Conservation (phyloP, 2,113 vertebrate species). For the Halichoeres trimaculatus region DNA sequence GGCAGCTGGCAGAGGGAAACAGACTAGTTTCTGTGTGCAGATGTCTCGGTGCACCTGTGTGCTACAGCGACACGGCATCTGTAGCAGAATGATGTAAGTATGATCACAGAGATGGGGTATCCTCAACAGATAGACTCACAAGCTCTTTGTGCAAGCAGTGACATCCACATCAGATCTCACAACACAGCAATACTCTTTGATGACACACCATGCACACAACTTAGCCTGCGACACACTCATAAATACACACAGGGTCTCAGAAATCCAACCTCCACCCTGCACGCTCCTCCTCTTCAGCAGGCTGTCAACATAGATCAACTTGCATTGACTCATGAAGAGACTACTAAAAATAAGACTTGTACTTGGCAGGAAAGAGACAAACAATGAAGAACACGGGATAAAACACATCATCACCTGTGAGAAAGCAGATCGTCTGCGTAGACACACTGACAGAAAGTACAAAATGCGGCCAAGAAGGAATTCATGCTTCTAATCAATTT, state of each 20-base stretch:
- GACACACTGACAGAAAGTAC: not conserved
- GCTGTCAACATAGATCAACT: conserved; percentile 61
- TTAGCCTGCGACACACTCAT: not conserved
- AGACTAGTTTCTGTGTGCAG: not conserved
- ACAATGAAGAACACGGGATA: conserved; percentile 20
- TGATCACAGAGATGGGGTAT: not conserved
- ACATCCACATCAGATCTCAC: conserved; percentile 24
- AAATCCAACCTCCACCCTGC: conserved; percentile 16
- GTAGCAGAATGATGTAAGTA: conserved; percentile 14
- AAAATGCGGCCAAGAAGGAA: not conserved
- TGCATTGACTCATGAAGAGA: conserved; percentile 54
- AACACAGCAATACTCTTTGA: conserved; percentile 25
- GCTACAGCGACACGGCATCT: conserved; percentile 3
- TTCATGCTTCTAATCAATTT: not conserved
- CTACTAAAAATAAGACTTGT: conserved; percentile 56
- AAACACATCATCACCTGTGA: not conserved
- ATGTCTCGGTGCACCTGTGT: not conserved
- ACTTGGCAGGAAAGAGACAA: conserved; percentile 28
- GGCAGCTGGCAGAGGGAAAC: not conserved
- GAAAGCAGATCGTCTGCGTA: not conserved
- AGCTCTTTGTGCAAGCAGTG: not conserved
- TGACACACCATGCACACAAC: conserved; percentile 20
- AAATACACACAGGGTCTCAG: not conserved
- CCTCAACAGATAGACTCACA: conserved; percentile 6
- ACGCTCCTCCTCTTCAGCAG: conserved; percentile 28